phyloP scores from a whole-genome alignment of 2,888 invertebrate genomes.

The Notodonta ziczac region DNA sequence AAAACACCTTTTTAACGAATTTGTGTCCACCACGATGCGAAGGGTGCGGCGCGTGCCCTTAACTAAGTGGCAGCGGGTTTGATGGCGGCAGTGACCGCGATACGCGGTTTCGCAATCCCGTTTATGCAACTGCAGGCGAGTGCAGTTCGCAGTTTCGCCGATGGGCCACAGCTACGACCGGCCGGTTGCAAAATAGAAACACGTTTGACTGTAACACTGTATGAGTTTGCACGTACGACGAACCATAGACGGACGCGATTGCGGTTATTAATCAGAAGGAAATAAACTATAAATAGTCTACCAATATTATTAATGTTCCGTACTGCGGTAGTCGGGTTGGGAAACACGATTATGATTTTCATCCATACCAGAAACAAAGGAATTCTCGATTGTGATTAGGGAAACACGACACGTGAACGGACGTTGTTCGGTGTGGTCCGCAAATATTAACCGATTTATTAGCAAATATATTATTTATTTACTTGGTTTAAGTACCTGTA shows the following conservation, averaged over 20 bases:
- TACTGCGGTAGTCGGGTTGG: constrained; percentile 1
- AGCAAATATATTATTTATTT: not conserved
- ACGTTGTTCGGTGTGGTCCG: not conserved
- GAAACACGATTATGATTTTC: not conserved
- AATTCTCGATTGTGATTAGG: too few relatives aligned
- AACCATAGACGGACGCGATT: constrained; percentile 42
- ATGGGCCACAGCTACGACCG: constrained; percentile 69
- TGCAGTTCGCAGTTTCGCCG: constrained; percentile 72
- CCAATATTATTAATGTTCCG: constrained; percentile 5
- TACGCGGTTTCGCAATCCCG: constrained; percentile 70
- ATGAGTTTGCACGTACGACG: constrained; percentile 56
- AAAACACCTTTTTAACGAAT: not conserved
- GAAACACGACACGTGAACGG: too few relatives aligned
- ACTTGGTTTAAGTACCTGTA: too few relatives aligned
- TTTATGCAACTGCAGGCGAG: constrained; percentile 80
- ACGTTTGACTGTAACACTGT: constrained; percentile 54
- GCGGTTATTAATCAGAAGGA: constrained; percentile 41
- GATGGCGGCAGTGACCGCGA: constrained; percentile 82
- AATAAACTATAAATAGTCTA: constrained; percentile 31
- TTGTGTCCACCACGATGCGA: constrained; percentile 23
- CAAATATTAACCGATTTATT: not conserved
- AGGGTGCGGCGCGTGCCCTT: constrained; percentile 73
- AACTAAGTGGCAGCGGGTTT: constrained; percentile 57
- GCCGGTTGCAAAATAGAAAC: constrained; percentile 68
- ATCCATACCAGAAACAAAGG: too few relatives aligned